Base-by-base conservation (phyloP, 2,888 invertebrate genomes). In the Drosophila rubida region DNA sequence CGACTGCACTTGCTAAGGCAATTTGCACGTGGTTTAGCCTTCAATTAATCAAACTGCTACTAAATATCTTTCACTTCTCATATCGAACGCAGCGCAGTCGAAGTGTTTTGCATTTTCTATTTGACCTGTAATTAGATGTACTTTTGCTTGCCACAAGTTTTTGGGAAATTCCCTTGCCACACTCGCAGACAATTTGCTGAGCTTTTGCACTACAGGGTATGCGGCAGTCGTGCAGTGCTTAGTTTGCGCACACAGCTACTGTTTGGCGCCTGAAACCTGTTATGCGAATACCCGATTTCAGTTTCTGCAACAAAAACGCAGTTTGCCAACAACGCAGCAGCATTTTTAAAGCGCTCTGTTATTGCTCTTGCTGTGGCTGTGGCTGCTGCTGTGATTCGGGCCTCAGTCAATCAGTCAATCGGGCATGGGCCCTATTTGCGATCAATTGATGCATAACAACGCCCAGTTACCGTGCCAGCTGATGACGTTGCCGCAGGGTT, bases 361-460 rank as follows among this genome's bases (percentile, higher is more conserved):
- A n/a, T 53, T 30, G 53, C 5, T 30, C 13, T 30, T 9, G n/a
- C 22, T 53, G n/a, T 16, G 45, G 23, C 8, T 41, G 23, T 11
- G 8, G 37, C 6, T 37, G 30, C 14, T 32, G 39, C 22, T 58
- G 41, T 41, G 25, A 44, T 14, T 45, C 23, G 35, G 9, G 37
- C 35, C 25, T 48, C 61, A 16, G 41, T 66, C 54, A 49, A 45
- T 57, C 62, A 32, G 32, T 50, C 45, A 48, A 57, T 55, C 41
- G 54, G 45, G 25, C 59, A 42, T 39, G 54, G 58, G 57, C 71
- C 62, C 69, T 63, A 53, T 48, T 42, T 27, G 45, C 27, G 55
- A 44, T 46, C 74, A 82, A 79, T 80, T 79, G 79, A 63, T 53
- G 66, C 57, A 73, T 60, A 53, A 57, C 60, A 60, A 55, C 42